Base-by-base conservation (phyloP, 1,140 invertebrate genomes). In the Augochlora pura region DNA sequence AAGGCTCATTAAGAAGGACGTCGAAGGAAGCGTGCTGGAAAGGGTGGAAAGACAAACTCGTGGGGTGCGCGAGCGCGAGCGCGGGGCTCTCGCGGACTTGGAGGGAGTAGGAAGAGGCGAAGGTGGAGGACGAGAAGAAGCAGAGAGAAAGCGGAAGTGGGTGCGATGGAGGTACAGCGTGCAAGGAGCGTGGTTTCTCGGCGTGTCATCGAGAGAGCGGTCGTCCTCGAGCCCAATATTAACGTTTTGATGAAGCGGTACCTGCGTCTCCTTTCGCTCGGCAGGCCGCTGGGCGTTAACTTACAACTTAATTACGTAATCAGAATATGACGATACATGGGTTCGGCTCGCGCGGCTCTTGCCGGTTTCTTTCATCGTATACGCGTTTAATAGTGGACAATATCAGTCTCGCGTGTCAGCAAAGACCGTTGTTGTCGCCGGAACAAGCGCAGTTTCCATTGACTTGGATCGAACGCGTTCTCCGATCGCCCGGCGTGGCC, bases 221-320 rank as follows among this genome's bases (percentile, higher is more conserved):
- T 93, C 92, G 88, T 93, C 92, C 92, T 92, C 90, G 91, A 93
- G 92, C 90, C 92, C 91, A 92, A 93, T 92, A 91, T 91, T 92
- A 88, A 86, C 81, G 71, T 87, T 52, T 82, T 68, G 69, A 65
- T 54, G 42, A 63, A 60, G 76, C 83, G 69, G 42, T 62, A 23
- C 68, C 57, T 66, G 75, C 68, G 66, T 25, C 27, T 38, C 63
- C 62, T 52, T 21, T 73, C 72, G 71, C 62, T 71, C 71, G 49
- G 79, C 64, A 57, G 73, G 63, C 62, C 80, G 72, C 59, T 59
- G 32, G 32, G 27, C 38, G 14, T 82, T 73, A 72, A 82, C 83
- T 85, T 85, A 86, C 82, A n/a, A 73, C 52, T 81, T 86, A 86
- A 85, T 79, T 77, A 85, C 75, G 78, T 85, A 77, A 86, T 82